phyloP scores from a whole-genome alignment of 92 coral and sea anemone genomes.

The Zoanthus sansibaricus region DNA sequence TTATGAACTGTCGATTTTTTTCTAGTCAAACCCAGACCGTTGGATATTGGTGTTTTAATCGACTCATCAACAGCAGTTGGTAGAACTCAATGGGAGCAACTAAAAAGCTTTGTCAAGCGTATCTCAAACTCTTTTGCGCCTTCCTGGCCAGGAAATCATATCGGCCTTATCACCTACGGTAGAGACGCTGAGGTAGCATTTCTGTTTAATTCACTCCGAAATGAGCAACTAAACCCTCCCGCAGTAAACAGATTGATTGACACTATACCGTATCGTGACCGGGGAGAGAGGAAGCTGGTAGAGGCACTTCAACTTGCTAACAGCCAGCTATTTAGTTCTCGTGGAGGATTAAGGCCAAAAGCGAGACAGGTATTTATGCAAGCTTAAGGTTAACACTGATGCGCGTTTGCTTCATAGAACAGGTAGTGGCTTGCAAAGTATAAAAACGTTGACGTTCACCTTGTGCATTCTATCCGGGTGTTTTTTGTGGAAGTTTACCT shows the following conservation, averaged over 20 bases:
- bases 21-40: conserved; percentile 74
- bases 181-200: conserved; percentile 56
- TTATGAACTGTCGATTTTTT: background rate
- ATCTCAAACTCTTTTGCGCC: conserved; percentile 71
- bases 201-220: conserved; percentile 74
- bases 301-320: conserved; percentile 65
- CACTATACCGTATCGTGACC: conserved; percentile 31
- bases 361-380: conserved; percentile 69
- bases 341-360: conserved; percentile 72
- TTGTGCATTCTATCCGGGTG: too few species aligned
- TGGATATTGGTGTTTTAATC: conserved; percentile 79
- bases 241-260: conserved; percentile 66
- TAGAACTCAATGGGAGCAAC: conserved; percentile 60
- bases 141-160: conserved; percentile 72
- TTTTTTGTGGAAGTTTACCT: too few species aligned
- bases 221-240: conserved; percentile 57
- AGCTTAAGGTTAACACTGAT: too few species aligned
- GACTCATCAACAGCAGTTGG: conserved; percentile 80
- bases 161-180: conserved; percentile 78
- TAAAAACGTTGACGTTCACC: too few species aligned
- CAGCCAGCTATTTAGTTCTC: conserved; percentile 66
- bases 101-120: conserved; percentile 57
- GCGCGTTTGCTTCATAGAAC: too few species aligned
- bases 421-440: too few species aligned
- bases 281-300: conserved; percentile 72